These are phyloP conservation scores for Poecilia velifera DNA, from an alignment of 2,797 vertebrate species.

Conservation along the genomic window DNA sequence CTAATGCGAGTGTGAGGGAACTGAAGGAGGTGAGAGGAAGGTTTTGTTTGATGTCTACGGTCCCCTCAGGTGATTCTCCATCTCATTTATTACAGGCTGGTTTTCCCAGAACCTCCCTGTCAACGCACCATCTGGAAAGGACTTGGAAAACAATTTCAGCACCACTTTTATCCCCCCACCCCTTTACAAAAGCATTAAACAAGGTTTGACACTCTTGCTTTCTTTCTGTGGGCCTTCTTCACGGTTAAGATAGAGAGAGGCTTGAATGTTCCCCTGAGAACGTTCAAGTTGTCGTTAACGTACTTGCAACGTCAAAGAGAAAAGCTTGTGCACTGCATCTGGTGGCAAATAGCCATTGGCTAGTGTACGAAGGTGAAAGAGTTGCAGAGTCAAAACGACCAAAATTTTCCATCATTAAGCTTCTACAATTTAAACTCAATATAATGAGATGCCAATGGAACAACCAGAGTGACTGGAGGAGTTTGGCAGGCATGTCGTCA, in stretches of 20 bases:
- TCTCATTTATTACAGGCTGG: constrained; percentile 78
- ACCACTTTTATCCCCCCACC: constrained; percentile 1
- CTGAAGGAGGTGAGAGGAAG: constrained; percentile 42
- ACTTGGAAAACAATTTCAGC: constrained; percentile 59
- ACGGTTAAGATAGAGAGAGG: background rate
- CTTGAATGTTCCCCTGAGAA: background rate
- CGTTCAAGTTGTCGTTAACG: background rate
- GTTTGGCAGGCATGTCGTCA: background rate
- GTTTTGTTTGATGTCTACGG: constrained; percentile 76
- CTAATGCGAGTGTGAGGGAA: constrained; percentile 44
- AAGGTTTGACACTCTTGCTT: background rate
- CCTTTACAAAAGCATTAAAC: constrained; percentile 26
- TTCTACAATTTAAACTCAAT: background rate
- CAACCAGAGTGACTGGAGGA: background rate
- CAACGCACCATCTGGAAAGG: constrained; percentile 72
- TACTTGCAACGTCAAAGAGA: background rate
- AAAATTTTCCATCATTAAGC: background rate
- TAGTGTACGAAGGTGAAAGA: background rate
- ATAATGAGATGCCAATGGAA: background rate
- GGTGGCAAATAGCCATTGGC: background rate
- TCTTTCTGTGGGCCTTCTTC: constrained; percentile 30
- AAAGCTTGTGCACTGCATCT: background rate
- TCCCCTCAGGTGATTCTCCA: constrained; percentile 80
- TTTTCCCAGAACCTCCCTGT: constrained; percentile 70
- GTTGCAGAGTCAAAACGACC: background rate